Conservation (phyloP, 2,888 invertebrate genomes). For the Eledone cirrhosa region DNA sequence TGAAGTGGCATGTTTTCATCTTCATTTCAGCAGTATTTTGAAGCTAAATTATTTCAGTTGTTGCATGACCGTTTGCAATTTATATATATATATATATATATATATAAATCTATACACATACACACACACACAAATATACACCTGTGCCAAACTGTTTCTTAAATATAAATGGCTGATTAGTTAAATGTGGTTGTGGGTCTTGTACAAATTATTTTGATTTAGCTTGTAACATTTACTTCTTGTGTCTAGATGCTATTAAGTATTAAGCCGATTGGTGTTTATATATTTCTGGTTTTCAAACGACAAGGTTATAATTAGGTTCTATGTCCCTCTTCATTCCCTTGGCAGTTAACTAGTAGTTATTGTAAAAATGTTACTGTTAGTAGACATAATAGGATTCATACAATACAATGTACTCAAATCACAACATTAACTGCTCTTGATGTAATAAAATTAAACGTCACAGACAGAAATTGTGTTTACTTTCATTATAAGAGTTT, state of each 20-base stretch:
- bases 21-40: no score
- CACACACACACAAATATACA: no score
- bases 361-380: constrained; percentile 17
- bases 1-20: no score
- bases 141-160: no score
- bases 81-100: no score
- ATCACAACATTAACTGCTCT: constrained; percentile 23
- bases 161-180: background rate
- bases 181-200: background rate
- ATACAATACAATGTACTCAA: constrained; percentile 9
- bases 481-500: background rate
- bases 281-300: background rate
- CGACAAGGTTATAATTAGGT: background rate
- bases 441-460: constrained; percentile 20
- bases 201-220: background rate
- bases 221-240: background rate
- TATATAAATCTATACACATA: no score
- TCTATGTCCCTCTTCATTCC: background rate
- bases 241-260: background rate
- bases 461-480: constrained; percentile 26
- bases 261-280: background rate
- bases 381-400: constrained; percentile 20
- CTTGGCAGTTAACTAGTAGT: constrained; percentile 17
- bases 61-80: no score
- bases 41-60: no score